Conservation (phyloP, 2,888 invertebrate genomes). For the Xestoiulus laeticollis region DNA sequence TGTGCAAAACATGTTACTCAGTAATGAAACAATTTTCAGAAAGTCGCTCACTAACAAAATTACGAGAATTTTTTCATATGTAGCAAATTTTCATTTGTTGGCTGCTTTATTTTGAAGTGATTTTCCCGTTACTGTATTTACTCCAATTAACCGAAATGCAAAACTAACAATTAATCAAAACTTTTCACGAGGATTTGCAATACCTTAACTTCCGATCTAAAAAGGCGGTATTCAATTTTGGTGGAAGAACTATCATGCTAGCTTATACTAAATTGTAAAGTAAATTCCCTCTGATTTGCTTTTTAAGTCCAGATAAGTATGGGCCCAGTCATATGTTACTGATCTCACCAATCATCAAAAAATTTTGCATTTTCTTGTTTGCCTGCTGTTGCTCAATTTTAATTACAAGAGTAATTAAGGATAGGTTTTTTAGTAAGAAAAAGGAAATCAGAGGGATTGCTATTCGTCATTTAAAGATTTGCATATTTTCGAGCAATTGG, state of each 20-base stretch:
- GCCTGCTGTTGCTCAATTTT: not conserved
- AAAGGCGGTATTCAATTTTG: too few relatives aligned
- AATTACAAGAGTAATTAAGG: not conserved
- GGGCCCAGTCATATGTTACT: conserved; percentile 4
- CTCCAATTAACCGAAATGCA: not conserved
- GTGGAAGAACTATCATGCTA: too few relatives aligned
- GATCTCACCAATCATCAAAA: not conserved
- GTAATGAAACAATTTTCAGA: not conserved
- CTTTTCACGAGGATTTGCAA: too few relatives aligned
- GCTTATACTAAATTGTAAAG: too few relatives aligned
- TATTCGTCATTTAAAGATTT: not conserved
- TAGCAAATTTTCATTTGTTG: not conserved
- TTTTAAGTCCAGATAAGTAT: not conserved
- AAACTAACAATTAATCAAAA: not conserved
- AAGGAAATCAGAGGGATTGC: not conserved
- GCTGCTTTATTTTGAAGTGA: not conserved
- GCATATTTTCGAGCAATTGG: not conserved
- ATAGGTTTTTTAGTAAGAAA: too few relatives aligned
- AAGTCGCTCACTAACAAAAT: not conserved
- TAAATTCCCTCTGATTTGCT: not conserved
- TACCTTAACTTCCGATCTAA: too few relatives aligned
- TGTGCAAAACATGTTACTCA: not conserved
- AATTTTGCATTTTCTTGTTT: not conserved
- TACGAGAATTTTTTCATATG: not conserved
- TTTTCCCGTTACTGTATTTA: not conserved